Evolutionary conservation across 2,797 vertebrate species (phyloP).

Genomic region (Leucoraja ocellata): DNA sequence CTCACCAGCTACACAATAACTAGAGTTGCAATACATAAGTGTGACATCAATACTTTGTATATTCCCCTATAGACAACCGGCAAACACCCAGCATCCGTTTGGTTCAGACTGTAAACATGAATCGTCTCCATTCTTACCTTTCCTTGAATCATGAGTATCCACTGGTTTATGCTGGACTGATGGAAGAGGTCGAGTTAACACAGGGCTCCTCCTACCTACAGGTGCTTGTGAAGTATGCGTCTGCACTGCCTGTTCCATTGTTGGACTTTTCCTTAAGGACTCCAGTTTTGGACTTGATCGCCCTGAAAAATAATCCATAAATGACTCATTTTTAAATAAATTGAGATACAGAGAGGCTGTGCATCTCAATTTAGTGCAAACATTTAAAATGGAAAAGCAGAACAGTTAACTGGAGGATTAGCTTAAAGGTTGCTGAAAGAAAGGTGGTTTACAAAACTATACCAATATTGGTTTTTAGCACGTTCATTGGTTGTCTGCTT

Average conservation of each 20-base stretch:
- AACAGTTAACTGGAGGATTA: slow-evolving; percentile 44
- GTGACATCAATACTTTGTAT: neutral
- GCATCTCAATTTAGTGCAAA: neutral
- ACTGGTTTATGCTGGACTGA: slow-evolving; percentile 62
- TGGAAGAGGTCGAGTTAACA: slow-evolving; percentile 59
- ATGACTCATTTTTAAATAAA: neutral
- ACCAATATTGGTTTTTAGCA: neutral
- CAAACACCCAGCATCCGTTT: neutral
- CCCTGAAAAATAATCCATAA: slow-evolving; percentile 56
- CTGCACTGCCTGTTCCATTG: slow-evolving; percentile 70
- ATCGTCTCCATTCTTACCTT: slow-evolving; percentile 58
- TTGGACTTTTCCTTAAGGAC: slow-evolving; percentile 68
- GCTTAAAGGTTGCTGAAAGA: slow-evolving; percentile 1
- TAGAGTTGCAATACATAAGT: too few species aligned
- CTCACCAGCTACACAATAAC: neutral
- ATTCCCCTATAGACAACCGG: neutral
- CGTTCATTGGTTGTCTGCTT: neutral
- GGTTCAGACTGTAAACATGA: neutral
- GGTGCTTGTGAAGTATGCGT: slow-evolving; percentile 59
- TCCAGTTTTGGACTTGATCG: slow-evolving; percentile 71
- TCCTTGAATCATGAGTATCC: slow-evolving; percentile 78
- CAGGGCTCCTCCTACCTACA: slow-evolving; percentile 69
- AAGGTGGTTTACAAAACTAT: neutral
- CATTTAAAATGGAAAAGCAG: slow-evolving; percentile 41
- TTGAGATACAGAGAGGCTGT: too few species aligned